phyloP scores from a whole-genome alignment of 2,888 invertebrate species.

The Drosophila cyrtoloma region DNA sequence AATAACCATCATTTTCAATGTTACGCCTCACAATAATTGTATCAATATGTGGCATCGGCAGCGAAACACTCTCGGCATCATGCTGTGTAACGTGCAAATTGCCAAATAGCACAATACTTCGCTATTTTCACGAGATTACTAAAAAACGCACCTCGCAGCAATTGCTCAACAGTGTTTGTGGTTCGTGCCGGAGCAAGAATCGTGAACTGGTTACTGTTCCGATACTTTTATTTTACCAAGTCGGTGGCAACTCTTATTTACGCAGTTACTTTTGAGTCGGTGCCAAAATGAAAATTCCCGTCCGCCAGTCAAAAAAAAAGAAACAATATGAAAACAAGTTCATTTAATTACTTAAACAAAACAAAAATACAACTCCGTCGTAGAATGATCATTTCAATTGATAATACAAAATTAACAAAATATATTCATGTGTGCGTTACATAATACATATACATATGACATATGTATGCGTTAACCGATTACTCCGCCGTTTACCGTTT shows the following conservation, averaged over 20 bases:
- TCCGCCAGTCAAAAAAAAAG: neutral
- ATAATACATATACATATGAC: neutral
- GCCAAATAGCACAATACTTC: conserved; percentile 32
- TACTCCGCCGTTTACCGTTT: conserved; percentile 18
- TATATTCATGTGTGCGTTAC: neutral
- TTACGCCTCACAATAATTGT: conserved; percentile 3
- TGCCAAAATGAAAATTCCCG: conserved; percentile 15
- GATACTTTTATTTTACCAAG: neutral
- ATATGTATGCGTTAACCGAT: neutral
- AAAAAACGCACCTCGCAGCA: conserved; percentile 58
- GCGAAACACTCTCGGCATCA: neutral
- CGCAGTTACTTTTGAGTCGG: neutral
- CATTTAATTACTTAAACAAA: conserved; percentile 3
- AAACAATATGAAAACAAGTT: neutral
- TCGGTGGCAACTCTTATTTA: conserved; percentile 29
- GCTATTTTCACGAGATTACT: conserved; percentile 49
- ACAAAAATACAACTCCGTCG: neutral
- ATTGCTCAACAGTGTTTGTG: conserved; percentile 41
- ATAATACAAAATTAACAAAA: neutral
- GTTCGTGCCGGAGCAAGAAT: conserved; percentile 18
- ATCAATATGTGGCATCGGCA: conserved; percentile 1
- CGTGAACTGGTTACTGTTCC: conserved; percentile 6
- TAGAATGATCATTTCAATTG: neutral
- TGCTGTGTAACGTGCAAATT: conserved; percentile 26
- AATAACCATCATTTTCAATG: conserved; percentile 22